These are phyloP conservation scores for Caradrina clavipalpis DNA, from an alignment of 2,888 invertebrate species.

Conservation along the genomic window DNA sequence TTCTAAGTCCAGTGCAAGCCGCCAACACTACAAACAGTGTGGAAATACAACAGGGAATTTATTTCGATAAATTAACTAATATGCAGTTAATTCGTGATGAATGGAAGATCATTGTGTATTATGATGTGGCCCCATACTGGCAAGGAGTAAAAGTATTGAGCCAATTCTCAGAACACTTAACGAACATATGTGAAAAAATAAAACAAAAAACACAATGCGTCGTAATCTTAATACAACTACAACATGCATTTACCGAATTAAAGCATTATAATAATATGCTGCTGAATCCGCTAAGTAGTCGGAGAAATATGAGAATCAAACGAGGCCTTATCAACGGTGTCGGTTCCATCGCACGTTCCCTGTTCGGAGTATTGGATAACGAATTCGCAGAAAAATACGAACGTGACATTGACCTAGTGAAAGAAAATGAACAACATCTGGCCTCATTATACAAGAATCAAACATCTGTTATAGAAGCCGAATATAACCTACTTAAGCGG, in stretches of 20 bases:
- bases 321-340: slow-evolving; percentile 15
- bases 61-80: slow-evolving; percentile 6
- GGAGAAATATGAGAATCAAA: neutral
- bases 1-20: neutral
- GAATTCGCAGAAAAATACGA: slow-evolving; percentile 9
- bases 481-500: slow-evolving; percentile 46
- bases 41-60: slow-evolving; percentile 9
- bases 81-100: slow-evolving; percentile 9
- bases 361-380: slow-evolving; percentile 16
- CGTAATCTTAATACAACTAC: slow-evolving; percentile 1
- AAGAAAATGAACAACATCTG: slow-evolving; percentile 45
- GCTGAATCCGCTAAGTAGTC: slow-evolving; percentile 14
- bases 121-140: slow-evolving; percentile 10
- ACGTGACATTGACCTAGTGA: slow-evolving; percentile 3
- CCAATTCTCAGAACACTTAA: neutral
- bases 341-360: slow-evolving; percentile 6
- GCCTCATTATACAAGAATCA: slow-evolving; percentile 49
- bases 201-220: slow-evolving; percentile 7
- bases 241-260: neutral
- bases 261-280: slow-evolving; percentile 12
- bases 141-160: neutral
- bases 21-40: neutral
- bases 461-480: slow-evolving; percentile 53
- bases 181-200: neutral
- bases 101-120: slow-evolving; percentile 6